Evolutionary conservation across 35 echinoderm and acorn worm species (phyloP).

Genomic region (Diadema setosum): DNA sequence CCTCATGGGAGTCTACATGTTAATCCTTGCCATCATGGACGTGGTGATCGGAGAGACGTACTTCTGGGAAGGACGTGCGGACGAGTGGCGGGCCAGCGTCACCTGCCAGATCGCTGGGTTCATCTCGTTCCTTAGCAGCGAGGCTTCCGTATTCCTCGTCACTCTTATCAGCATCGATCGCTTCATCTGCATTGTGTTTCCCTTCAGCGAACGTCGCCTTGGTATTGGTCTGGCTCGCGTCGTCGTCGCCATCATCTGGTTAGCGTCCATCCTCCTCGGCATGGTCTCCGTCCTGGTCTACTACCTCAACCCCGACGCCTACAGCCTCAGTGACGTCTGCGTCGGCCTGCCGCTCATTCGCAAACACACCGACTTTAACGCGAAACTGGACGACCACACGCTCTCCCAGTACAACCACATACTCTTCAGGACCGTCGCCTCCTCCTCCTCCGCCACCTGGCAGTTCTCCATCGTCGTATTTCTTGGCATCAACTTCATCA

Average conservation of each 20-base stretch:
- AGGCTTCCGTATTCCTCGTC: constrained; percentile 42
- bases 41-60: not conserved
- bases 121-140: constrained; percentile 23
- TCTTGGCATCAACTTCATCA: not conserved
- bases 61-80: not conserved
- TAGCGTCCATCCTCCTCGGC: constrained; percentile 15
- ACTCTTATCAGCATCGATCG: constrained; percentile 34
- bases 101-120: constrained; percentile 29
- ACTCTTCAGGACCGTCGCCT: not conserved
- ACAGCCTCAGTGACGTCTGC: constrained; percentile 67
- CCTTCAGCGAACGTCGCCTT: constrained; percentile 6
- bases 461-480: not conserved
- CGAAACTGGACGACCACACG: not conserved
- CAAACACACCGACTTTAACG: not conserved
- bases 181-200: constrained; percentile 11
- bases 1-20: constrained; percentile 33
- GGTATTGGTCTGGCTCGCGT: not conserved
- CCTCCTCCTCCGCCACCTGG: not conserved
- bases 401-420: not conserved
- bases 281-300: constrained; percentile 14
- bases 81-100: constrained; percentile 2
- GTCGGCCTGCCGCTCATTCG: not conserved
- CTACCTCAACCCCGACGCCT: not conserved
- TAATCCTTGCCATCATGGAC: constrained; percentile 17
- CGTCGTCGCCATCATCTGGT: constrained; percentile 23